These are phyloP conservation scores for Saturnia japonica DNA, from an alignment of 2,888 invertebrate species.

Conservation along the genomic window DNA sequence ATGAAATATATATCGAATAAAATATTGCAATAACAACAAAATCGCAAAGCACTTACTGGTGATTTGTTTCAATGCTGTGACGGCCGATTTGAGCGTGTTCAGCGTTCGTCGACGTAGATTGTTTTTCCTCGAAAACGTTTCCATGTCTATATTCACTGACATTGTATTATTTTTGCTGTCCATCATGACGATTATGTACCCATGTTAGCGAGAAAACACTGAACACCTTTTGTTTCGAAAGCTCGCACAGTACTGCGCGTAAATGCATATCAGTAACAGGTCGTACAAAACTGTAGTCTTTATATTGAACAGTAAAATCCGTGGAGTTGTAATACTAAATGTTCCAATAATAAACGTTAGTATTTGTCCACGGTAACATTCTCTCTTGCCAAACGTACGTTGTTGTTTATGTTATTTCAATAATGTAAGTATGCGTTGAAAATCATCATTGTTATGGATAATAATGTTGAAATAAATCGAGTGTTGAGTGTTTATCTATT, in stretches of 20 bases:
- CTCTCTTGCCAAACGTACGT: constrained; percentile 33
- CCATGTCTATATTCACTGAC: constrained; percentile 74
- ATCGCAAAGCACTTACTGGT: constrained; percentile 67
- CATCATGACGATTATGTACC: constrained; percentile 5
- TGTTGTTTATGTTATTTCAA: constrained; percentile 33
- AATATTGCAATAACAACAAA: constrained; percentile 22
- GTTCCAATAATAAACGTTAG: constrained; percentile 30
- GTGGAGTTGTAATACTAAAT: constrained; percentile 47
- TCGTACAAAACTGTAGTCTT: constrained; percentile 59
- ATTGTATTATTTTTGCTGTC: constrained; percentile 40
- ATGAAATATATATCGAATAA: background rate
- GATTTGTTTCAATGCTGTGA: constrained; percentile 74
- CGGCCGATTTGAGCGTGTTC: constrained; percentile 73
- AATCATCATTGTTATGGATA: constrained; percentile 7
- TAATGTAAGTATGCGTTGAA: constrained; percentile 21
- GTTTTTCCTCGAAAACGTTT: constrained; percentile 70
- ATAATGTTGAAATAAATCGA: constrained; percentile 13
- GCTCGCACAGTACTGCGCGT: constrained; percentile 71
- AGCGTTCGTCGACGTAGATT: constrained; percentile 72
- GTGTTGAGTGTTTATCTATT: background rate
- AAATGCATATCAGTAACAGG: constrained; percentile 72
- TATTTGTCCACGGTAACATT: constrained; percentile 33
- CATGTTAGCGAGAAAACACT: constrained; percentile 28
- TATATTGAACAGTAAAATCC: constrained; percentile 53
- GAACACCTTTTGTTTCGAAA: constrained; percentile 67